A percentile compares a stretch with the other conserved stretches of the same genome.
These are phyloP conservation scores for Sthenelais limicola DNA, from an alignment of 2,888 invertebrate species.

Conservation along the genomic window DNA sequence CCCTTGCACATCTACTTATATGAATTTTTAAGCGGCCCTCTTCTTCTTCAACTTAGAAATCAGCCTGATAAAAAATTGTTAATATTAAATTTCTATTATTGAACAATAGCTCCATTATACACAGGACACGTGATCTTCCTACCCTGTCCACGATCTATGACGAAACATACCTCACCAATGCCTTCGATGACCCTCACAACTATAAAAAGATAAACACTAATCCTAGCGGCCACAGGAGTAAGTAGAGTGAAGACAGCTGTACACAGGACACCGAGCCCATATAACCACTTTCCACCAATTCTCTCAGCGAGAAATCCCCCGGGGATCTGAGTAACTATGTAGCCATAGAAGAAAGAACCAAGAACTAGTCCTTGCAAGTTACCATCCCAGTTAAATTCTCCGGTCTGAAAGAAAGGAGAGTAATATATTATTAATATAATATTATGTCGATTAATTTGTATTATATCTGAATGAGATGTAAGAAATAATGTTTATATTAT, in stretches of 20 bases:
- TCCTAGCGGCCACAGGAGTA: constrained; percentile 83
- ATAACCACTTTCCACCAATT: constrained; percentile 89
- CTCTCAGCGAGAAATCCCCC: constrained; percentile 79
- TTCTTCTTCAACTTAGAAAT: no score
- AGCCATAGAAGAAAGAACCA: constrained; percentile 70
- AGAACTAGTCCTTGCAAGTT: constrained; percentile 63
- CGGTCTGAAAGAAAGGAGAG: constrained; percentile 52
- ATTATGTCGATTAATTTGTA: no score
- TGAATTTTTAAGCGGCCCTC: no score
- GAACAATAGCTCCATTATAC: no score
- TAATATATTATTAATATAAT: no score
- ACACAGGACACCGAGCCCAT: constrained; percentile 85
- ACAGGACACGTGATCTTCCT: no score
- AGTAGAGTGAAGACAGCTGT: constrained; percentile 86
- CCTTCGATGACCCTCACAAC: constrained; percentile 84
- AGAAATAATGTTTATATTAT: constrained; percentile 7
- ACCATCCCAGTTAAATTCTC: constrained; percentile 66
- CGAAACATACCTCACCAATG: constrained; percentile 80
- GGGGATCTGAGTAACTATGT: constrained; percentile 64
- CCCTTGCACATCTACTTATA: no score
- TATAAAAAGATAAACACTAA: constrained; percentile 82
- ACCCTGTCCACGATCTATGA: no score
- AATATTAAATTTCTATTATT: no score
- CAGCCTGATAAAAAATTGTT: no score
- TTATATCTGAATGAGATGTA: not conserved